Percentiles rank a stretch among this genome's conserved stretches.
Evolutionary conservation across 2,888 invertebrate genomes (phyloP).

Genomic region (Hyles lineata): DNA sequence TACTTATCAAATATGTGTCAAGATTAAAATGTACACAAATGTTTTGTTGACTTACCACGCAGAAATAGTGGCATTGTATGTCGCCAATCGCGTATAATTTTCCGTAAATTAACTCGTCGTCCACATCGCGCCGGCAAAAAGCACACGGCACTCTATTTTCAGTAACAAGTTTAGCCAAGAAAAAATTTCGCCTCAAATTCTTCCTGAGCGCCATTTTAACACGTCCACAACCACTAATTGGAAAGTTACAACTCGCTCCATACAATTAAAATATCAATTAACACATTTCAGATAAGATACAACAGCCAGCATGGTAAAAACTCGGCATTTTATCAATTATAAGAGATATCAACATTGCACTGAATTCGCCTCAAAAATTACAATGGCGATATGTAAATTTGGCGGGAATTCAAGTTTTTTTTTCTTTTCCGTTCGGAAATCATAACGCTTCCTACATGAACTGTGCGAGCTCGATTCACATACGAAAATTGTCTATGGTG

Average conservation of each 20-base stretch:
- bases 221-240: background rate
- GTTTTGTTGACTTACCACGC: constrained; percentile 86
- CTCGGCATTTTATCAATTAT: background rate
- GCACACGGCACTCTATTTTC: constrained; percentile 71
- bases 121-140: constrained; percentile 80
- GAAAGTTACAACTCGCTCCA: background rate
- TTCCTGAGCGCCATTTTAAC: constrained; percentile 48
- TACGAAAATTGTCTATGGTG: constrained; percentile 55
- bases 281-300: background rate
- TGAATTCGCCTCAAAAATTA: constrained; percentile 10
- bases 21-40: background rate
- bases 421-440: constrained; percentile 39
- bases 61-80: constrained; percentile 89
- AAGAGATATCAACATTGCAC: background rate
- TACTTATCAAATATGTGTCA: too few relatives aligned
- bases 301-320: background rate
- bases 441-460: background rate
- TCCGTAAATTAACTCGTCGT: constrained; percentile 84
- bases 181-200: constrained; percentile 40
- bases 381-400: constrained; percentile 38
- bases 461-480: constrained; percentile 10
- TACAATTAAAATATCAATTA: background rate
- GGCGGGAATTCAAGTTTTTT: constrained; percentile 51
- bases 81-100: constrained; percentile 82
- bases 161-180: constrained; percentile 61